Evolutionary conservation across 2,888 invertebrate genomes (phyloP).

Genomic region (Trimorus sp.): DNA sequence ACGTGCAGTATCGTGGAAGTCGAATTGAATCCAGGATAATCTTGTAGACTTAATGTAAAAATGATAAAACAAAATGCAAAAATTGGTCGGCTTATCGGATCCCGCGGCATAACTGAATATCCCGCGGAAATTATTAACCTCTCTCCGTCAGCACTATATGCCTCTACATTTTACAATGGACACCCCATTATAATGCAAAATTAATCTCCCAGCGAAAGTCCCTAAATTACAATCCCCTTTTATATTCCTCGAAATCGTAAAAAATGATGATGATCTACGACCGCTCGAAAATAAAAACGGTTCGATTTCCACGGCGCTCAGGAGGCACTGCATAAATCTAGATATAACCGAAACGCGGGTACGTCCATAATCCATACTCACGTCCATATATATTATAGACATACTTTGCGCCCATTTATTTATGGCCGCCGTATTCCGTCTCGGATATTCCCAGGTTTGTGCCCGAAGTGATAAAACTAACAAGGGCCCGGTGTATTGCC

Average conservation of each 20-base stretch:
- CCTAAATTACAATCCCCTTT: slow-evolving; percentile 37
- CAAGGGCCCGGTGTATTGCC: slow-evolving; percentile 52
- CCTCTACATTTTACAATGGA: slow-evolving; percentile 10
- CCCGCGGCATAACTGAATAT: slow-evolving; percentile 2
- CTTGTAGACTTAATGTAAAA: background rate
- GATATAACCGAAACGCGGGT: slow-evolving; percentile 29
- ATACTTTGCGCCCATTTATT: slow-evolving; percentile 69
- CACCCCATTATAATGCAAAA: slow-evolving; percentile 40
- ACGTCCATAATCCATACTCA: slow-evolving; percentile 55
- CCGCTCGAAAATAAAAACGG: slow-evolving; percentile 44
- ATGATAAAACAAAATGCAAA: slow-evolving; percentile 1
- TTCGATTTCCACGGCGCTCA: slow-evolving; percentile 53
- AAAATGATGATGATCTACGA: slow-evolving; percentile 54
- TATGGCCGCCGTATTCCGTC: slow-evolving; percentile 58
- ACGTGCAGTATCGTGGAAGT: too few species aligned
- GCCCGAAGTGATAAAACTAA: slow-evolving; percentile 62
- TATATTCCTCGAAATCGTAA: slow-evolving; percentile 35
- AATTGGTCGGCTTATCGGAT: slow-evolving; percentile 2
- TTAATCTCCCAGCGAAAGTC: slow-evolving; percentile 26
- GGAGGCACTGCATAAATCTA: slow-evolving; percentile 49
- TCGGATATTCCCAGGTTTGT: slow-evolving; percentile 40
- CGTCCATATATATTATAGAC: slow-evolving; percentile 55
- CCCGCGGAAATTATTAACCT: slow-evolving; percentile 15
- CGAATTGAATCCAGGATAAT: background rate
- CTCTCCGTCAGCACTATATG: slow-evolving; percentile 5